phyloP scores from a whole-genome alignment of 2,113 vertebrate genomes.

The Panthera leo region DNA sequence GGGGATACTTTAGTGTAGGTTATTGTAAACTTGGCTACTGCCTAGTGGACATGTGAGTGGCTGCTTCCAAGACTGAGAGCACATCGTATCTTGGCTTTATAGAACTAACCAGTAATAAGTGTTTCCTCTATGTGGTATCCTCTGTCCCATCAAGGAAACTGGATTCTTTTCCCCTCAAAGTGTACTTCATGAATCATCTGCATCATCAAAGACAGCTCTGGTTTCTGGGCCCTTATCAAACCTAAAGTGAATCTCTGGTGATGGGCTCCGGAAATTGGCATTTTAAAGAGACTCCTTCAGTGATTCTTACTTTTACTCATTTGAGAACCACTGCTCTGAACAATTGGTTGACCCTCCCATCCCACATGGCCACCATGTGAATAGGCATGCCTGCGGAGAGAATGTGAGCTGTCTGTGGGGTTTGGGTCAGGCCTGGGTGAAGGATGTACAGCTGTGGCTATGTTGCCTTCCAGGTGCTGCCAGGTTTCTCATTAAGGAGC shows the following conservation, averaged over 20 bases:
- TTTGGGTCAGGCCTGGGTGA: neutral
- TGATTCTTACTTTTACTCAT: neutral
- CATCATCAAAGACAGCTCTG: neutral
- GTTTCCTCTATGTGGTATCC: neutral
- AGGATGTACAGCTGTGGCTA: neutral
- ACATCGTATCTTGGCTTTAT: neutral
- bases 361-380: too few relatives aligned
- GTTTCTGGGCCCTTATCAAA: neutral
- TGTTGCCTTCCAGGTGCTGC: conserved; percentile 90
- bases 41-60: neutral
- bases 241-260: neutral
- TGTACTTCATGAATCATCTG: neutral
- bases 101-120: neutral
- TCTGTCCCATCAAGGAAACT: neutral
- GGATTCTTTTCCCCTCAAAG: neutral
- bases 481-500: conserved; percentile 98
- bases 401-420: neutral
- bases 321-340: neutral
- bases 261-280: neutral
- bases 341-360: neutral
- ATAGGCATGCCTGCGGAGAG: neutral
- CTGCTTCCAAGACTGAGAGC: neutral
- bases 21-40: neutral
- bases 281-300: neutral
- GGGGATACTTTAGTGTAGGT: neutral